Conservation (phyloP, 2,113 vertebrate genomes). For the Diadophis punctatus region DNA sequence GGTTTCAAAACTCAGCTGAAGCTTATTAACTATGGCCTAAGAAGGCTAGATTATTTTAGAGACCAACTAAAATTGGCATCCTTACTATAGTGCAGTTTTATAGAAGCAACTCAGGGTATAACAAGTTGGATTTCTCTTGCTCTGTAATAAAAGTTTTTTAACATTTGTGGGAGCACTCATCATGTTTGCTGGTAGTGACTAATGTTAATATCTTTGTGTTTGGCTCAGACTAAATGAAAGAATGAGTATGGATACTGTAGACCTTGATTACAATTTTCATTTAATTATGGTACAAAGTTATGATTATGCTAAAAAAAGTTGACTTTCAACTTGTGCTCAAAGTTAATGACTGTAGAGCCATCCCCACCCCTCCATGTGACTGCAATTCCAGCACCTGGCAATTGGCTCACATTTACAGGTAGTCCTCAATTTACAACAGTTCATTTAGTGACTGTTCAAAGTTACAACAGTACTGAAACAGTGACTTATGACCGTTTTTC, state of each 20-base stretch:
- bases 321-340: background rate
- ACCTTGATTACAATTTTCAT: background rate
- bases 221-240: background rate
- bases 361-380: background rate
- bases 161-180: background rate
- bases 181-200: background rate
- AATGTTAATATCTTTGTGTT: background rate
- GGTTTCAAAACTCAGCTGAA: background rate
- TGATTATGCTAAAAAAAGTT: background rate
- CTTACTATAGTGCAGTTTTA: background rate
- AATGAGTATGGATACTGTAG: background rate
- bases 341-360: background rate
- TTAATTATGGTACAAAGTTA: background rate
- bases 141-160: background rate
- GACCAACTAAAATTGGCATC: background rate
- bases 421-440: no score
- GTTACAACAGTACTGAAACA: no score
- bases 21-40: background rate
- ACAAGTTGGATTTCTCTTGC: background rate
- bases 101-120: background rate
- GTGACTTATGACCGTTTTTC: no score
- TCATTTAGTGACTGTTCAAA: no score
- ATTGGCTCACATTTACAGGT: background rate
- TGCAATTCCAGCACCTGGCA: background rate
- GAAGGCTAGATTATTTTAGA: background rate